These are phyloP conservation scores for Drosophila nikananu DNA, from an alignment of 1,140 invertebrate species.

Conservation along the genomic window DNA sequence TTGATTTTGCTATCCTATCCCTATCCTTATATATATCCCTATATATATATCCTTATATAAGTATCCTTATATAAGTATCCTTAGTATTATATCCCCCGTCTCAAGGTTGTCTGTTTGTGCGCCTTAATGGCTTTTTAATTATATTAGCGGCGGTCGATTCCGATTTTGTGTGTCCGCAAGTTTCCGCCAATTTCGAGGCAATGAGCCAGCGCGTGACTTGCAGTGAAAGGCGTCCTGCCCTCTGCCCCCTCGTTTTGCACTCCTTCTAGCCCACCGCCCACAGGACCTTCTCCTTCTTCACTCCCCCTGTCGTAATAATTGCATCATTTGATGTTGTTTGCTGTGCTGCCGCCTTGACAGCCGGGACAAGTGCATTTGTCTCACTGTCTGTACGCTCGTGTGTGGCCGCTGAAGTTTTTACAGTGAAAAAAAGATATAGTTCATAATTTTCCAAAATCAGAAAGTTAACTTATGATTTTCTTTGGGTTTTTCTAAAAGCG, in stretches of 20 bases:
- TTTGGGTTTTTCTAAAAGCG: too few species aligned
- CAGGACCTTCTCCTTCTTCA: neutral
- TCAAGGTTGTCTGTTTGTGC: constrained; percentile 70
- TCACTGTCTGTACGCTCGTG: constrained; percentile 13
- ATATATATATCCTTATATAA: neutral
- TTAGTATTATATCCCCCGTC: constrained; percentile 3
- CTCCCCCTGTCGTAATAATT: constrained; percentile 57
- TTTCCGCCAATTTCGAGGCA: constrained; percentile 29
- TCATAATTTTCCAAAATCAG: too few species aligned
- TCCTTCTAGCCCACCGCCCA: neutral
- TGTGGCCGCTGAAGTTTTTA: neutral
- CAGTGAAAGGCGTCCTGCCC: neutral
- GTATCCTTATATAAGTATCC: neutral
- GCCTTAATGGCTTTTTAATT: constrained; percentile 82
- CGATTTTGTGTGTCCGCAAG: constrained; percentile 43
- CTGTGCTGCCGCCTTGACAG: constrained; percentile 48
- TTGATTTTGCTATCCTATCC: constrained; percentile 28
- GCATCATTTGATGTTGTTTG: constrained; percentile 79
- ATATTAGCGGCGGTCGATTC: constrained; percentile 75
- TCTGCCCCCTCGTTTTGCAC: neutral
- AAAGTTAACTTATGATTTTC: too few species aligned
- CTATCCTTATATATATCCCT: neutral
- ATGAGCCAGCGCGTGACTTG: constrained; percentile 33
- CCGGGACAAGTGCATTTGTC: constrained; percentile 63
- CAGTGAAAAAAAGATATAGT: too few species aligned